Conservation (phyloP, 35 echinoderm and acorn worm species). For the Lytechinus variegatus region DNA sequence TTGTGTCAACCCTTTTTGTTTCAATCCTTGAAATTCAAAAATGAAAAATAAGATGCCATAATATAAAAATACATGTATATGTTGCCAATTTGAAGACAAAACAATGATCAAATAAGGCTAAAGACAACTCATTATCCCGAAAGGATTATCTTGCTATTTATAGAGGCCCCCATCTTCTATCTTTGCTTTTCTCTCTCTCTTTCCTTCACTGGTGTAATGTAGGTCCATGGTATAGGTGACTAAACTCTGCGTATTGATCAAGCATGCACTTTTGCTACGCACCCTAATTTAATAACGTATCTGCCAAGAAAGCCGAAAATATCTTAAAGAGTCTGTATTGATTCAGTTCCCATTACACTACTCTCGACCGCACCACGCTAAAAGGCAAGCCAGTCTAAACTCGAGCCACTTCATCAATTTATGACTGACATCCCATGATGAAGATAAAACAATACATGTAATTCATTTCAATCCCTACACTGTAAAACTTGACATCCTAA, state of each 20-base stretch:
- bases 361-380: not conserved
- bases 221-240: not conserved
- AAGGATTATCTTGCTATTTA: too few species aligned
- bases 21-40: too few species aligned
- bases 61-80: too few species aligned
- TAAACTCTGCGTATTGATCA: conserved; percentile 4
- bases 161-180: not conserved
- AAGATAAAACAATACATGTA: not conserved
- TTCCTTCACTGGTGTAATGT: not conserved
- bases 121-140: too few species aligned
- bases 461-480: not conserved
- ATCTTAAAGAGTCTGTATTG: not conserved
- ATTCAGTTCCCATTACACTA: not conserved
- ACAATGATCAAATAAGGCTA: too few species aligned
- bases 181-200: not conserved
- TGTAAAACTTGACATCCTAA: too few species aligned
- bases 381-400: not conserved
- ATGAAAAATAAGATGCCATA: too few species aligned
- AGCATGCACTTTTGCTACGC: not conserved
- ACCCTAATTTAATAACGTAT: conserved; percentile 6
- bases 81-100: too few species aligned
- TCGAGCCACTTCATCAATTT: not conserved
- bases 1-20: too few species aligned
- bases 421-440: not conserved
- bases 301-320: not conserved